A percentile compares a stretch with the other conserved stretches of the same genome.
These are phyloP conservation scores for Drosophila kuntzei DNA, from an alignment of 2,888 invertebrate genomes.

Conservation along the genomic window DNA sequence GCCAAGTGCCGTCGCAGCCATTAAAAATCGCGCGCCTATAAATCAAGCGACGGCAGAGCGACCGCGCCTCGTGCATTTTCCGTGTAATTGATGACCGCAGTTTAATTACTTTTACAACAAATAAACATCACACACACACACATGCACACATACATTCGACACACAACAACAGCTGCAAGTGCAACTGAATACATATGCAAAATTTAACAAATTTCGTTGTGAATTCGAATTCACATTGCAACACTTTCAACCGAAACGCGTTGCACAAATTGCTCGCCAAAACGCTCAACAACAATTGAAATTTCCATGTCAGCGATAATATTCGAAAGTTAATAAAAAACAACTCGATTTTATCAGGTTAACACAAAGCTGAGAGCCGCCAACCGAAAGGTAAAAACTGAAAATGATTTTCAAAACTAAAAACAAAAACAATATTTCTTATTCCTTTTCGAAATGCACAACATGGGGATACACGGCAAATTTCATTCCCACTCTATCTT, in stretches of 20 bases:
- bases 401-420: background rate
- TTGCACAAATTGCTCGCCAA: slow-evolving; percentile 40
- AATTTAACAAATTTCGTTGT: slow-evolving; percentile 78
- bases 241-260: slow-evolving; percentile 54
- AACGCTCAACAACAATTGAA: slow-evolving; percentile 29
- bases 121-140: slow-evolving; percentile 58
- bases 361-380: slow-evolving; percentile 18
- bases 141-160: slow-evolving; percentile 34
- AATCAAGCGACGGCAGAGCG: slow-evolving; percentile 69
- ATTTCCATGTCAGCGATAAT: slow-evolving; percentile 30
- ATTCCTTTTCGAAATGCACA: slow-evolving; percentile 22
- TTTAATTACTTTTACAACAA: slow-evolving; percentile 81
- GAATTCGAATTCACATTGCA: slow-evolving; percentile 72
- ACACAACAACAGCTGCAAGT: slow-evolving; percentile 47
- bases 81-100: slow-evolving; percentile 72
- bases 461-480: slow-evolving; percentile 16
- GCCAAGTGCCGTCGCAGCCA: slow-evolving; percentile 68
- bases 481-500: slow-evolving; percentile 8
- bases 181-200: slow-evolving; percentile 57
- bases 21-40: slow-evolving; percentile 77
- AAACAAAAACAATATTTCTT: slow-evolving; percentile 2
- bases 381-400: slow-evolving; percentile 46
- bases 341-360: slow-evolving; percentile 19
- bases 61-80: slow-evolving; percentile 62
- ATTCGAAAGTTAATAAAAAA: background rate